These are phyloP conservation scores for Tenebrosternarchus preto DNA, from an alignment of 2,113 vertebrate species.

Conservation along the genomic window DNA sequence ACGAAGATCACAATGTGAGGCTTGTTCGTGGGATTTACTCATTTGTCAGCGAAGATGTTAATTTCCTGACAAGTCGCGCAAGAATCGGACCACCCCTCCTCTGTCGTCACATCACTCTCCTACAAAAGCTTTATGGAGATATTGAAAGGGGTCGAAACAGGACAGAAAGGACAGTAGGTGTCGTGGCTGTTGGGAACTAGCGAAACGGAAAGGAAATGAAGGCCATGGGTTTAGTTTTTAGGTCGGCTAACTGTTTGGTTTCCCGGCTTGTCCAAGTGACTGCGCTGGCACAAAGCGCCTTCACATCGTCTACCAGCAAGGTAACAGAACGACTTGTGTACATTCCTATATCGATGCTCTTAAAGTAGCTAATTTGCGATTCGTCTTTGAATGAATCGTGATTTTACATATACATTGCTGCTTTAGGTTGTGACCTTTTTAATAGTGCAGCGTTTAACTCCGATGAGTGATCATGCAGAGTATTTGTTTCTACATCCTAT, in stretches of 20 bases:
- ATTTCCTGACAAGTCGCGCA: conserved; percentile 10
- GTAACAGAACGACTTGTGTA: conserved; percentile 18
- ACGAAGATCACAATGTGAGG: no score
- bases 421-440: no score
- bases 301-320: conserved; percentile 28
- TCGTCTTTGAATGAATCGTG: no score
- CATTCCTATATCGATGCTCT: conserved; percentile 7
- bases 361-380: background rate
- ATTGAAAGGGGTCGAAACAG: conserved; percentile 24
- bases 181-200: background rate
- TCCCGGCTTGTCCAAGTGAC: conserved; percentile 32
- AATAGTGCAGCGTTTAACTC: no score
- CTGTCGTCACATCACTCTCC: conserved; percentile 52
- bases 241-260: conserved; percentile 38
- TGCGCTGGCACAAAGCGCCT: conserved; percentile 24
- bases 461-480: no score
- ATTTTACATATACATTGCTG: no score
- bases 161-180: conserved; percentile 11
- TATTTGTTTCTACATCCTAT: background rate
- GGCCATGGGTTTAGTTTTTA: conserved; percentile 31
- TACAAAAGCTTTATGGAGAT: conserved; percentile 54
- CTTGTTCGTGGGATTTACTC: no score
- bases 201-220: conserved; percentile 49
- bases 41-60: background rate
- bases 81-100: conserved; percentile 50